These are phyloP conservation scores for Salvelinus alpinus DNA, from an alignment of 2,113 vertebrate genomes.

Conservation along the genomic window DNA sequence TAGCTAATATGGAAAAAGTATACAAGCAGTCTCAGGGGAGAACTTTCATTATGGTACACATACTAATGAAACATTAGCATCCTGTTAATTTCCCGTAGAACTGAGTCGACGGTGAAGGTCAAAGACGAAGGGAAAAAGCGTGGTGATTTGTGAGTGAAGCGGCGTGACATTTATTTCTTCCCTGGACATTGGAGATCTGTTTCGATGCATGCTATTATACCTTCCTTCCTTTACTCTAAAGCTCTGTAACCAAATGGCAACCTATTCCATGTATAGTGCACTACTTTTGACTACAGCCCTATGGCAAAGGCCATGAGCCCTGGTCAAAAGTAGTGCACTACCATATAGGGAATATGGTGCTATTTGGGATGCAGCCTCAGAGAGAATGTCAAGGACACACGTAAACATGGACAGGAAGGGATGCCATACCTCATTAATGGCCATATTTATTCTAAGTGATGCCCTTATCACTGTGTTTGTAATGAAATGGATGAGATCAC, in stretches of 20 bases:
- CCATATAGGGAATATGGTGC: too few relatives aligned
- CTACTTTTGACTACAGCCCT: too few relatives aligned
- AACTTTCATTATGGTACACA: conserved; percentile 52
- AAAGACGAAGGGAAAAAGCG: conserved; percentile 38
- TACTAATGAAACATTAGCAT: conserved; percentile 58
- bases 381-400: conserved; percentile 76
- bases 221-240: conserved; percentile 12
- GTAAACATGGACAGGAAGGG: conserved; percentile 48
- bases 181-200: conserved; percentile 63
- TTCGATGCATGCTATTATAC: conserved; percentile 58
- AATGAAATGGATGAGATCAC: conserved; percentile 66
- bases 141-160: conserved; percentile 65
- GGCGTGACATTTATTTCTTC: conserved; percentile 71
- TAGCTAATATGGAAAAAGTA: conserved; percentile 46
- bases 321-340: too few relatives aligned
- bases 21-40: conserved; percentile 48
- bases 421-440: conserved; percentile 68
- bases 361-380: conserved; percentile 35
- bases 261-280: too few relatives aligned
- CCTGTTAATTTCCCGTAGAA: conserved; percentile 54
- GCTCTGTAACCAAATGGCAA: too few relatives aligned
- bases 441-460: conserved; percentile 65
- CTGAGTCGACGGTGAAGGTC: conserved; percentile 63
- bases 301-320: too few relatives aligned
- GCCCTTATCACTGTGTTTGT: conserved; percentile 64